phyloP scores from a whole-genome alignment of 2,797 vertebrate species.

The Pantherophis vulpinus region DNA sequence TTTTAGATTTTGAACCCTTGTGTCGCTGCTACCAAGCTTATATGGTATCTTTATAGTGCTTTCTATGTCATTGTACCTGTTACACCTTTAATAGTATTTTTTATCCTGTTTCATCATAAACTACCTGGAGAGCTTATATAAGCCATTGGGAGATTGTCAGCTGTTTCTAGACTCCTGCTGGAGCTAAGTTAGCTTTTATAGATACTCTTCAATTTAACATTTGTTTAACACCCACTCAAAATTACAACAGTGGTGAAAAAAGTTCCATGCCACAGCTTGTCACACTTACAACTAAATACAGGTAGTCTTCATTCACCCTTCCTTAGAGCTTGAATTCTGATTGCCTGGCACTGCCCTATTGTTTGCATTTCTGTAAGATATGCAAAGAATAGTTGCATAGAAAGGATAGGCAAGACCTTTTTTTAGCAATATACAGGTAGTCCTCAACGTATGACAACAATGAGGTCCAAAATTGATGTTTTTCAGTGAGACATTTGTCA shows the following conservation, averaged over 20 bases:
- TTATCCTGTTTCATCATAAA: background rate
- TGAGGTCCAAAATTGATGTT: no score
- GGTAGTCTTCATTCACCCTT: no score
- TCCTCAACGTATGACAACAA: no score
- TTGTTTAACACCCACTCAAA: background rate
- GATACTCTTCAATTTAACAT: background rate
- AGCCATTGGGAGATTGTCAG: background rate
- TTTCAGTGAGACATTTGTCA: no score
- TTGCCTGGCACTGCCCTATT: no score
- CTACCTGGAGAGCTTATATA: background rate
- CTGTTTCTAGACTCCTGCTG: background rate
- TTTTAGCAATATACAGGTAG: no score
- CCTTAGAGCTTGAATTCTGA: no score
- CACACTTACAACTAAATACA: background rate
- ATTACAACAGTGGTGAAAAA: background rate
- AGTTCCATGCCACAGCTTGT: background rate
- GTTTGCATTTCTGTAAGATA: no score
- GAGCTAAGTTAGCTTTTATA: no score
- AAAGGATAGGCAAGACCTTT: no score
- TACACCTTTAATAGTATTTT: background rate
- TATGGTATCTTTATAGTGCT: background rate
- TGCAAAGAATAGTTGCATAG: no score
- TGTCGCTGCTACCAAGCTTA: background rate
- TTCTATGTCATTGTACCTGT: background rate
- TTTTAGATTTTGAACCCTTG: background rate